These are phyloP conservation scores for Apeltes quadracus DNA, from an alignment of 2,113 vertebrate species.

Conservation along the genomic window DNA sequence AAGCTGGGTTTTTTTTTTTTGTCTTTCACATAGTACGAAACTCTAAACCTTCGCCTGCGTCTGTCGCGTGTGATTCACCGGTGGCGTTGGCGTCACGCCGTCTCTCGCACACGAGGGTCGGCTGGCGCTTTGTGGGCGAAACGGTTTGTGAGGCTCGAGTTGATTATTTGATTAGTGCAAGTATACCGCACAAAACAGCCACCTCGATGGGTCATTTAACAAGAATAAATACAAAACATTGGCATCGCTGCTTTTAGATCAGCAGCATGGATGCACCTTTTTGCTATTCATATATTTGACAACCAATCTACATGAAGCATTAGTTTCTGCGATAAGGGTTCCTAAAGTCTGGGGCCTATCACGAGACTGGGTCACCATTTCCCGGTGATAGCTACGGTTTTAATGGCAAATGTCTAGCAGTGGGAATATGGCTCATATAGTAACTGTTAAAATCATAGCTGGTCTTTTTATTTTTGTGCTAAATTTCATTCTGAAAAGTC, in stretches of 20 bases:
- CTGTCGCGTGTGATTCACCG: neutral
- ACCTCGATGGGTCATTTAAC: neutral
- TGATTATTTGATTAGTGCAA: neutral
- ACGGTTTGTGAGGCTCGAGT: neutral
- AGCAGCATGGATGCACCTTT: neutral
- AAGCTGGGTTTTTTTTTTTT: slow-evolving; percentile 13
- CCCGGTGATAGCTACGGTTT: neutral
- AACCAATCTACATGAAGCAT: neutral
- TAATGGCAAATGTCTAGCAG: neutral
- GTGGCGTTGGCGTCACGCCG: neutral
- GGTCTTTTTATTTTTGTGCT: neutral
- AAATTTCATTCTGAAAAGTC: neutral
- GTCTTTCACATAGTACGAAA: neutral
- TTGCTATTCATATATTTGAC: neutral
- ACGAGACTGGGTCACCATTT: neutral
- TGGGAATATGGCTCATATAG: neutral
- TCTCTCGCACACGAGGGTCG: neutral
- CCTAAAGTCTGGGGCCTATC: neutral
- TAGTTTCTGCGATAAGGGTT: neutral
- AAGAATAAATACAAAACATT: too few relatives aligned
- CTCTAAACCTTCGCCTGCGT: neutral
- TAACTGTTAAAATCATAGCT: neutral
- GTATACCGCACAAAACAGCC: neutral
- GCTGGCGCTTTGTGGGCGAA: neutral
- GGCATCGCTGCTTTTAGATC: too few relatives aligned